A percentile compares a stretch with the other conserved stretches of the same genome.
Conservation (phyloP, 2,888 invertebrate species). For the Copidosoma aretas region DNA sequence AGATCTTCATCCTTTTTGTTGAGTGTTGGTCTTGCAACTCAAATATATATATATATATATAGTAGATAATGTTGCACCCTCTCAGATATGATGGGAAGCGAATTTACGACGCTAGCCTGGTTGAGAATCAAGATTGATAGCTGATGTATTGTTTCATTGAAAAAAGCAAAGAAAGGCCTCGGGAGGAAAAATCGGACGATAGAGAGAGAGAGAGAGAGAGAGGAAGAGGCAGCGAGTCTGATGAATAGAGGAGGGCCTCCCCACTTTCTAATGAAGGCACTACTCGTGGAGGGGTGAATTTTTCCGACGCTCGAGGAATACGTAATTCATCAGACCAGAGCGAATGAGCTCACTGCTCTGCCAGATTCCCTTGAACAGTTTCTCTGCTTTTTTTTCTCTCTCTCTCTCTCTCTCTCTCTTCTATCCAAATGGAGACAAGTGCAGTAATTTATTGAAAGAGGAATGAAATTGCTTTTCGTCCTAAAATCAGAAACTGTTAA, state of each 20-base stretch:
- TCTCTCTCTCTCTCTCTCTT: background rate
- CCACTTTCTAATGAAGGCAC: constrained; percentile 62
- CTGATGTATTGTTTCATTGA: constrained; percentile 1
- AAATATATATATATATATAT: too few species aligned
- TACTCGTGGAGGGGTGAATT: constrained; percentile 60
- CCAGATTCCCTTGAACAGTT: constrained; percentile 32
- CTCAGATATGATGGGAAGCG: too few species aligned
- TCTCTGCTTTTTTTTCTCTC: background rate
- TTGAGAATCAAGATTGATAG: too few species aligned
- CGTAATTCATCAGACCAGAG: constrained; percentile 51
- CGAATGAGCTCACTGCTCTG: background rate
- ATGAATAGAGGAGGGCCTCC: constrained; percentile 55
- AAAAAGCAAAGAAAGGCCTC: constrained; percentile 35
- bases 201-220: background rate
- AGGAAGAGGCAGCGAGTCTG: constrained; percentile 45
- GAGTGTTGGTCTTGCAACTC: too few species aligned
- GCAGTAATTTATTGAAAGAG: background rate
- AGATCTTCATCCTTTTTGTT: too few species aligned
- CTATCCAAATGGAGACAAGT: constrained; percentile 7
- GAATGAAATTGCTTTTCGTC: background rate
- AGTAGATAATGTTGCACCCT: too few species aligned
- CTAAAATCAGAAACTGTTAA: background rate
- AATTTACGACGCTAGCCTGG: too few species aligned
- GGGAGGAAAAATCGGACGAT: constrained; percentile 36
- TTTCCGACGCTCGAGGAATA: constrained; percentile 58